Evolutionary conservation across 2,888 invertebrate genomes (phyloP), one percentile per base, ranked within the genome.

Genomic region (Capitulum mitella): DNA sequence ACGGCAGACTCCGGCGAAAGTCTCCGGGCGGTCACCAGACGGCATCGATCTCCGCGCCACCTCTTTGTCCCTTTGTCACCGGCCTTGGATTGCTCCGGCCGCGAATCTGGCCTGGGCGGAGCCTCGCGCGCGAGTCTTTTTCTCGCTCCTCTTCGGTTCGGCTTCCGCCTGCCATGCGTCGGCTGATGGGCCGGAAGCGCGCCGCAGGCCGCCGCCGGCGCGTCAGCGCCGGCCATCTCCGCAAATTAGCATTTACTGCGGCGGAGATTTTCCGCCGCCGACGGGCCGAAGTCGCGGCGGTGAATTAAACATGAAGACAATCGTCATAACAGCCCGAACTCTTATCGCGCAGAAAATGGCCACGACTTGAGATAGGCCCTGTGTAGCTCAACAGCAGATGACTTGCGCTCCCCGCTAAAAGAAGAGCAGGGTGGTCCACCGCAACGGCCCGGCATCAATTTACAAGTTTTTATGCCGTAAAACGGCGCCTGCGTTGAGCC

Each of bases 271-370:
- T 8, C 19, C 54, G 54, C 16, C 64, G 70, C 14, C 37, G 64
- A 22, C 70, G 29, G 34, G 3, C 37, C 37, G 37, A 70, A 70
- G 5, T 37, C 22, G 6, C 37, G 34, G 22, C 70, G 70, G 70
- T 70, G 70, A 70, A 70, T 70, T 70, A 70, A 70, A 70, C 70
- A 70, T 70, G 70, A 70, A 70, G 70, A 70, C 70, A 37, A 37
- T 70, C 70, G 70, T 37, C 70, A 32, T 19, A 10, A 32, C n/a
- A 29, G 32, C 14, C 1, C 3, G 32, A 12, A 2, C 32, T 32
- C 61, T 61, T 29, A 37, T 34, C n/a, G 32, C 14, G 16, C 61
- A 16, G 61, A 61, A 61, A 37, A 34, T 19, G 3, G 22, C 8
- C 22, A 1, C 22, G 70, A 22, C 37, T 37, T 8, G 61, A 61